Percentiles rank a stretch among this genome's conserved stretches.
Evolutionary conservation across 2,888 invertebrate genomes (phyloP).

Genomic region (Stenoptilia bipunctidactyla): DNA sequence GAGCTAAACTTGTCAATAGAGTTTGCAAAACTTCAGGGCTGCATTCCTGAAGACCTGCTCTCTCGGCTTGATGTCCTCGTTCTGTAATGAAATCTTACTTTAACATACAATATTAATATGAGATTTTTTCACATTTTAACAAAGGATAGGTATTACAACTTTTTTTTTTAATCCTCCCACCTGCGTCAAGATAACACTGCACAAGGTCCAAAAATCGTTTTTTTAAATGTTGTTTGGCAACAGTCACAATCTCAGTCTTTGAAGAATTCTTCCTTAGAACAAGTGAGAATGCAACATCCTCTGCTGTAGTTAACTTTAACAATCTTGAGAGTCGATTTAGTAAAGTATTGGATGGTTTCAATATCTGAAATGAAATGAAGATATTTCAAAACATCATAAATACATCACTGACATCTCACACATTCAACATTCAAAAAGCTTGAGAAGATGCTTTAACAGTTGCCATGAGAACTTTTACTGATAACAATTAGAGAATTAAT

Average conservation of each 20-base stretch:
- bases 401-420: background rate
- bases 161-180: constrained; percentile 37
- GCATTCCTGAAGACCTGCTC: constrained; percentile 90
- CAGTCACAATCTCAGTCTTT: constrained; percentile 78
- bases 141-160: background rate
- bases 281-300: constrained; percentile 92
- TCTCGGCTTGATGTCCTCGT: constrained; percentile 76
- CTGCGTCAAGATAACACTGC: constrained; percentile 87
- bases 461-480: no score
- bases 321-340: constrained; percentile 88
- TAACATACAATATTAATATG: background rate
- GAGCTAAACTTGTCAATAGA: constrained; percentile 75
- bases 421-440: background rate
- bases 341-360: constrained; percentile 84
- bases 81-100: constrained; percentile 44
- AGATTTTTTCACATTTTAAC: background rate
- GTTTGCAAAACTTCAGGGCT: constrained; percentile 91
- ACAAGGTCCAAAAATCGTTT: constrained; percentile 87
- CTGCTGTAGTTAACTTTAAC: constrained; percentile 87
- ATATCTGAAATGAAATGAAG: constrained; percentile 69
- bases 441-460: no score
- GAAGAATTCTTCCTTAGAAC: constrained; percentile 85
- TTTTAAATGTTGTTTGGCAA: constrained; percentile 84
- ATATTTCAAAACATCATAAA: constrained; percentile 1
- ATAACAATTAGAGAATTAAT: no score